Conservation (phyloP, 1,140 invertebrate genomes). For the Mya arenaria region DNA sequence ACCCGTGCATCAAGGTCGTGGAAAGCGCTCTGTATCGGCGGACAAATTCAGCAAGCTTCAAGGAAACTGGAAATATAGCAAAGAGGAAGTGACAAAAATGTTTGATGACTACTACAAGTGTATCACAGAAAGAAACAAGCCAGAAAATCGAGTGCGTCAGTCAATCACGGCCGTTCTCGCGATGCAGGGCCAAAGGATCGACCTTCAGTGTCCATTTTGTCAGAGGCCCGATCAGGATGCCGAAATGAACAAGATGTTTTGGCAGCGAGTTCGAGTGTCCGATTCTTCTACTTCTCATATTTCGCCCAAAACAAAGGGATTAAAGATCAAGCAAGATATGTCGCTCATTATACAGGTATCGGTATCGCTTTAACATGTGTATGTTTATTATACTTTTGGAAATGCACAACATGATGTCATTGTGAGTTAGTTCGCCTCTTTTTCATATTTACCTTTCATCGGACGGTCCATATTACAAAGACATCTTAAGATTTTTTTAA, state of each 20-base stretch:
- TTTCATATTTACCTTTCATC: too few species aligned
- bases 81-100: conserved; percentile 43
- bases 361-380: background rate
- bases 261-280: conserved; percentile 57
- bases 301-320: background rate
- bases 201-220: conserved; percentile 55
- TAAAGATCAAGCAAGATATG: conserved; percentile 54
- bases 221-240: conserved; percentile 62
- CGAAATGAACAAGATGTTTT: conserved; percentile 39
- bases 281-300: conserved; percentile 30
- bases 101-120: conserved; percentile 58
- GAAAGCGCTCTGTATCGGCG: background rate
- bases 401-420: too few species aligned
- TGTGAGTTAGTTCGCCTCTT: too few species aligned
- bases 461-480: too few species aligned
- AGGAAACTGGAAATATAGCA: conserved; percentile 35
- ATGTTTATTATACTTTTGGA: too few species aligned
- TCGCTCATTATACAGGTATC: conserved; percentile 56
- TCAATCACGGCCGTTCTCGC: conserved; percentile 52
- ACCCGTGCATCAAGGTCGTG: background rate
- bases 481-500: too few species aligned
- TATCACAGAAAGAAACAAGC: conserved; percentile 29
- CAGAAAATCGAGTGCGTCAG: conserved; percentile 19
- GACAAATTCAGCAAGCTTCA: conserved; percentile 14
- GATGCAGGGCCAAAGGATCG: conserved; percentile 51